Conservation (phyloP, 2,113 vertebrate genomes). For the Boulengeromyrus knoepffleri region DNA sequence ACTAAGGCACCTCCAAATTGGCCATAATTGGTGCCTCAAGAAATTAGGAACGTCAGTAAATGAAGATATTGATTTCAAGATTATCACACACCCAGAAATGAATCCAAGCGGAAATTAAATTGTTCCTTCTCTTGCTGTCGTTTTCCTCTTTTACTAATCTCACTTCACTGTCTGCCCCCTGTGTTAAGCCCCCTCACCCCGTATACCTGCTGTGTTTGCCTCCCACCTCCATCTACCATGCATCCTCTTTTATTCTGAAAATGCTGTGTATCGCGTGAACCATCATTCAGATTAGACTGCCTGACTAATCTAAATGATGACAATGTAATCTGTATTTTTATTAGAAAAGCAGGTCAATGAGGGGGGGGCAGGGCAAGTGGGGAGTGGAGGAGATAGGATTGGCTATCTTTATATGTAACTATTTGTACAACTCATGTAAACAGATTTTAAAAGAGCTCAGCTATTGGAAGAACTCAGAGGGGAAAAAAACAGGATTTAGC, state of each 20-base stretch:
- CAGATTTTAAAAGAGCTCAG: background rate
- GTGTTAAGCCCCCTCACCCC: background rate
- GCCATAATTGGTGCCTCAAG: background rate
- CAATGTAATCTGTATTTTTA: background rate
- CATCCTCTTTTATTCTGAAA: background rate
- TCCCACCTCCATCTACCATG: background rate
- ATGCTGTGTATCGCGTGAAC: background rate
- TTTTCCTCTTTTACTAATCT: background rate
- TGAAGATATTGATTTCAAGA: conserved; percentile 7
- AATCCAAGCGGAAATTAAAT: background rate
- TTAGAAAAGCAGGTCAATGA: background rate
- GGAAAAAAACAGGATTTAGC: background rate
- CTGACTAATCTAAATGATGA: background rate
- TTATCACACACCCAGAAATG: background rate
- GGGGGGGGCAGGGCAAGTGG: background rate
- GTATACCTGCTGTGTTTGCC: background rate
- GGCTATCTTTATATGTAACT: background rate
- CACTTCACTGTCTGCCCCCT: background rate
- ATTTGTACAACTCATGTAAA: background rate
- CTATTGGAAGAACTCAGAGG: background rate
- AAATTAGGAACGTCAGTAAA: background rate
- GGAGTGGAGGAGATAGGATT: background rate
- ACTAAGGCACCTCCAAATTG: background rate
- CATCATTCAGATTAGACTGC: background rate
- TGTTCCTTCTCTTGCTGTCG: conserved; percentile 7